Evolutionary conservation across 2,113 vertebrate genomes (phyloP).

Genomic region (Trinectes maculatus): DNA sequence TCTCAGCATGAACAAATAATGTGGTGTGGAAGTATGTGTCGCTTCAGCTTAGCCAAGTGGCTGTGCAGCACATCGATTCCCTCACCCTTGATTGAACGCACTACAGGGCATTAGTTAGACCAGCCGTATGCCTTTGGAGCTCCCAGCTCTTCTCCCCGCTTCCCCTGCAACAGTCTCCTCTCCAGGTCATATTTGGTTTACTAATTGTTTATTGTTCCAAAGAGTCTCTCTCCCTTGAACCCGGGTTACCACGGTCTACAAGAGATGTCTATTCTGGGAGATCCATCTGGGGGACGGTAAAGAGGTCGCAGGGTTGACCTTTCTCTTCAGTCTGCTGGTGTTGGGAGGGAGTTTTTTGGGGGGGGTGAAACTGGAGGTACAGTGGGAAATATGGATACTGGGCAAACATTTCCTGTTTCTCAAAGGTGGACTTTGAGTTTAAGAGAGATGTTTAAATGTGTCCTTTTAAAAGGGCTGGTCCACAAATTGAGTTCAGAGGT

Average conservation of each 20-base stretch:
- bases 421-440: slow-evolving; percentile 13
- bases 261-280: slow-evolving; percentile 66
- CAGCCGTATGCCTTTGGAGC: slow-evolving; percentile 52
- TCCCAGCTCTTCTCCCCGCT: slow-evolving; percentile 6
- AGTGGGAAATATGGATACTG: slow-evolving; percentile 40
- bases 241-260: slow-evolving; percentile 31
- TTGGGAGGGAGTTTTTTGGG: neutral
- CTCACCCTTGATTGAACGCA: slow-evolving; percentile 68
- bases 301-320: slow-evolving; percentile 53
- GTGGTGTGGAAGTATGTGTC: slow-evolving; percentile 70
- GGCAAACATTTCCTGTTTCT: slow-evolving; percentile 30
- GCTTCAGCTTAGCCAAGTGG: slow-evolving; percentile 68
- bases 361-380: neutral
- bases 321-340: slow-evolving; percentile 42
- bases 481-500: neutral
- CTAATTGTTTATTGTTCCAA: slow-evolving; percentile 71
- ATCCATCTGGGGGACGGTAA: slow-evolving; percentile 55
- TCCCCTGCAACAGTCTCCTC: slow-evolving; percentile 27
- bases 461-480: neutral
- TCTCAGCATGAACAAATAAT: slow-evolving; percentile 76
- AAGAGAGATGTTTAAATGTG: neutral
- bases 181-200: slow-evolving; percentile 52
- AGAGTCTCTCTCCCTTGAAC: slow-evolving; percentile 26
- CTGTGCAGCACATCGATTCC: slow-evolving; percentile 66
- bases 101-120: slow-evolving; percentile 70